A percentile compares a stretch with the other conserved stretches of the same genome.
These are phyloP conservation scores for Cyprinodon brontotheroides DNA, from an alignment of 2,113 vertebrate species.

Conservation along the genomic window DNA sequence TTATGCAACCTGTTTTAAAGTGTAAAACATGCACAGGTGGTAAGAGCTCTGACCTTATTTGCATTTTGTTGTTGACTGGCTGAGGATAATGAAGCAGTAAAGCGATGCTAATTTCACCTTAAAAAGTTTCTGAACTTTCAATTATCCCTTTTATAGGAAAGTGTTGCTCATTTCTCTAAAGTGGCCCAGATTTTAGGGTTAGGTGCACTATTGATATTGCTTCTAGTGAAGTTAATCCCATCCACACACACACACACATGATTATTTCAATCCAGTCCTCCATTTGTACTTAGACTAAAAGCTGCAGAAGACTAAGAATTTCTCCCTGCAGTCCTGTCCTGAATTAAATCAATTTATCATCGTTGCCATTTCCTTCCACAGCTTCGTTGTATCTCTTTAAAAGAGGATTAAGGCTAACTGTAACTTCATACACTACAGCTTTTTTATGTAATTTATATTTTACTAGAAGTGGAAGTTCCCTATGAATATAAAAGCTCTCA, in stretches of 20 bases:
- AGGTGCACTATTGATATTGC: conserved; percentile 71
- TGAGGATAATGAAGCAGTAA: conserved; percentile 39
- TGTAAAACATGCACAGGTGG: neutral
- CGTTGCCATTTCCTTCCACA: conserved; percentile 61
- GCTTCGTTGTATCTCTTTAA: conserved; percentile 70
- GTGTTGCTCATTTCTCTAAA: conserved; percentile 71
- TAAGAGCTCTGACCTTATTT: conserved; percentile 32
- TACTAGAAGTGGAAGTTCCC: conserved; percentile 46
- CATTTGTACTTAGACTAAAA: conserved; percentile 51
- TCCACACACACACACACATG: conserved; percentile 29
- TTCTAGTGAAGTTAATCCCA: conserved; percentile 57
- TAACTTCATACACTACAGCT: conserved; percentile 43
- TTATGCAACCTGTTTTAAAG: neutral
- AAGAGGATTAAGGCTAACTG: conserved; percentile 69
- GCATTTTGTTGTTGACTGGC: conserved; percentile 23
- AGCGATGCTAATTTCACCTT: conserved; percentile 61
- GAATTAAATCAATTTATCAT: conserved; percentile 77
- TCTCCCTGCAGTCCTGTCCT: conserved; percentile 73
- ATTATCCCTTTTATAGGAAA: conserved; percentile 64
- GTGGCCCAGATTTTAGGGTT: conserved; percentile 68
- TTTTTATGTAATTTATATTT: conserved; percentile 44
- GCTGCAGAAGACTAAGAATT: conserved; percentile 64
- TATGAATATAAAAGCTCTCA: conserved; percentile 61
- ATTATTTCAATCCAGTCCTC: conserved; percentile 47
- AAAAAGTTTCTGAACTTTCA: conserved; percentile 55